Base-by-base conservation (phyloP, 2,888 invertebrate species). In the Spisula subtruncata region DNA sequence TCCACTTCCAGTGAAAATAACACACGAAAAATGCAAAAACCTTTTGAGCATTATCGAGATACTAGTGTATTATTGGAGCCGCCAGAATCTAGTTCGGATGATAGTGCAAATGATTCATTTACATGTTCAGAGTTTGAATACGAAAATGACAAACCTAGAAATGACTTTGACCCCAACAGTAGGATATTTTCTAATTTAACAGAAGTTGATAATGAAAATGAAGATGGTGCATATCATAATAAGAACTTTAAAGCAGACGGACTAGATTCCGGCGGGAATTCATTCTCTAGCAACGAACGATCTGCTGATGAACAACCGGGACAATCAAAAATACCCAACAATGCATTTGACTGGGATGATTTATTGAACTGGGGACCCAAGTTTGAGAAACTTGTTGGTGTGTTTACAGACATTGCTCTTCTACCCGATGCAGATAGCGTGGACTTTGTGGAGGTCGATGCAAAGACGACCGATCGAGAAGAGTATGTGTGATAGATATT, bases 121-220 rank as follows among this genome's bases (percentile, higher is more conserved):
- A 99, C 99, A 18, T 99, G 99, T 97, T 99, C 99, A 0, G 99
- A 99, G 97, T 99, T 99, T 96, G 99, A 99, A 97, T 99, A 99
- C 96, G 99, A 99, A 96, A 98, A 99, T 96, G 97, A 97, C 66
- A 95, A 95, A 81, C 92, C 93, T 25, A 93, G 94, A 86, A 93
- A 86, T 89, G 95, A 95, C 60, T 94, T 95, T 89, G 95, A 96
- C 90, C 92, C 95, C 20, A 97, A 97, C 81, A 98, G 98, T 94
- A 97, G 98, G 95, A 97, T 97, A 87, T 97, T 97, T 94, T 97
- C 97, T 54, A 97, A 97, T 94, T 96, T 97, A 85, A 94, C 96
- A 20, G 96, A 96, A 90, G 96, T 95, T 35, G 96, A 95, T 14
- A 95, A 95, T 92, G 96, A 96, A 91, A 94, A 93, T 16, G 95